Base-by-base conservation (phyloP, 2,113 vertebrate genomes). In the Engraulis encrasicolus region DNA sequence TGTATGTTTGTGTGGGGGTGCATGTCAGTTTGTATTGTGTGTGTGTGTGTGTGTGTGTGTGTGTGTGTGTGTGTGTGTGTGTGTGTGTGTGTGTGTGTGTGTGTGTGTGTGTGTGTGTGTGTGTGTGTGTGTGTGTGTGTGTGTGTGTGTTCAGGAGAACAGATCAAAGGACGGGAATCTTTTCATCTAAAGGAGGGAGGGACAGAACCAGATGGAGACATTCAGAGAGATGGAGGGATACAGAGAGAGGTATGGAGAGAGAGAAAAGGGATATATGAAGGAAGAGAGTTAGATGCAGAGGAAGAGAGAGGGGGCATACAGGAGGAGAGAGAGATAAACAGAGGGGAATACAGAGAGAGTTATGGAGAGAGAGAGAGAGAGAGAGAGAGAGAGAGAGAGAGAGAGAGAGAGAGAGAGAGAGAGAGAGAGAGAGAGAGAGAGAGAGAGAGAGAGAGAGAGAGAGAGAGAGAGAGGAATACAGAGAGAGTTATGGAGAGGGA, bases 121-220 rank as follows among this genome's bases (percentile, higher is more conserved):
- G 79, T 15, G 71, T n/a, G n/a, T n/a, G n/a, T n/a, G n/a, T n/a
- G n/a, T n/a, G 66, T 5, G 48, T 48, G 74, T 58, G 71, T 84
- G 80, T 77, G 54, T 85, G 61, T 77, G 52, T 31, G 27, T 19
- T 78, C 31, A 40, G 15, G 31, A 83, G 79, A 23, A 77, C 71
- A 50, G 38, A 52, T 58, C 27, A 12, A n/a, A 77, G 54, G 78
- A 82, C 52, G 79, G 36, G 58, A 83, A 40, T 83, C 79, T 85
- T 23, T 66, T 58, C 2, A 66, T 31, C 58, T 66, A 27, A 27
- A 2, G 9, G 58, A 66, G 1, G 58, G 58, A 66, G 58, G 23
- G 58, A 31, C 15, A 1, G 58, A 66, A 23, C 23, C 27, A 31
- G 58, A 31, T 27, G 23, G 58, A 31, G 9, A 1, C 0, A 83